Percentiles rank a stretch among this genome's conserved stretches.
Conservation (phyloP, 2,888 invertebrate species). For the Drosophila acutilabella region DNA sequence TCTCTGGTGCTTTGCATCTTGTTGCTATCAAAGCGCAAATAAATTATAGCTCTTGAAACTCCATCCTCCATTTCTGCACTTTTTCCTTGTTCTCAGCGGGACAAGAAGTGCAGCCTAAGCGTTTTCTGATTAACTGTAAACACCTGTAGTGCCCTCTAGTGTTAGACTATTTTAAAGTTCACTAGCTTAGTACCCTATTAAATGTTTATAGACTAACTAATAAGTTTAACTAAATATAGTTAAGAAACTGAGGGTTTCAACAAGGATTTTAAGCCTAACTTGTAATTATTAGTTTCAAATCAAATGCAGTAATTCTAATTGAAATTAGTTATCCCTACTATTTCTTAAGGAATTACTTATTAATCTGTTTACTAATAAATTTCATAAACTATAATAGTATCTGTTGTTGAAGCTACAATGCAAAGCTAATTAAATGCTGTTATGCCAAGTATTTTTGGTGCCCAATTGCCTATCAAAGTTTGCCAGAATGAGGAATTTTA, state of each 20-base stretch:
- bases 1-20: slow-evolving; percentile 67
- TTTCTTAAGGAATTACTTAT: neutral
- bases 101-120: slow-evolving; percentile 57
- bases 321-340: neutral
- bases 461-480: slow-evolving; percentile 4
- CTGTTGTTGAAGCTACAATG: neutral
- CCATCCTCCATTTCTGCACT: no score
- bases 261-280: no score
- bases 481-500: slow-evolving; percentile 41
- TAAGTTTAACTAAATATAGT: neutral
- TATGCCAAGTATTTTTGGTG: slow-evolving; percentile 30
- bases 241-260: neutral
- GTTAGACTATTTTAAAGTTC: neutral
- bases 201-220: neutral
- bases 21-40: slow-evolving; percentile 79
- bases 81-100: neutral
- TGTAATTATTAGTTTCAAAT: no score
- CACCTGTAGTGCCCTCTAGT: slow-evolving; percentile 44
- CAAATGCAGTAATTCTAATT: no score
- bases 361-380: neutral
- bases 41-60: slow-evolving; percentile 62
- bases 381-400: neutral
- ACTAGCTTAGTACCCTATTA: neutral
- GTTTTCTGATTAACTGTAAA: slow-evolving; percentile 68
- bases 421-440: slow-evolving; percentile 16